Conservation (phyloP, 2,888 invertebrate genomes). For the Endomychus coccineus region DNA sequence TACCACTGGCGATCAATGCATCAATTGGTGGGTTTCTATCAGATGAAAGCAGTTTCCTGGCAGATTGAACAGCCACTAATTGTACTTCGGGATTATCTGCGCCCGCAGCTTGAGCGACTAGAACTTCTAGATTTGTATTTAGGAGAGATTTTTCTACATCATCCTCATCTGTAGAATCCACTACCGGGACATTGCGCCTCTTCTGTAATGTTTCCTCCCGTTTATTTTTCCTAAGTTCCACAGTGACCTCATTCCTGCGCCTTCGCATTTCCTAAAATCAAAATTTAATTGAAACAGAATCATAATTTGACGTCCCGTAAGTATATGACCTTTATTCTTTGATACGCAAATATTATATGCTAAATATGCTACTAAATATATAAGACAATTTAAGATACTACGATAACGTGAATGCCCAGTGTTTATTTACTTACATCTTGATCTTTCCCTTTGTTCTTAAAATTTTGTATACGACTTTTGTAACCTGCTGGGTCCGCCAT, state of each 20-base stretch:
- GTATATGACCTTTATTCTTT: no score
- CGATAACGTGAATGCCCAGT: constrained; percentile 2
- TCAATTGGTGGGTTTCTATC: constrained; percentile 99
- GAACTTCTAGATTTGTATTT: constrained; percentile 66
- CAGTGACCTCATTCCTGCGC: constrained; percentile 91
- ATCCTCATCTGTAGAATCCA: constrained; percentile 78
- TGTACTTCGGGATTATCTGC: constrained; percentile 72
- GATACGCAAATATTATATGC: no score
- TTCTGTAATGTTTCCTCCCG: constrained; percentile 94
- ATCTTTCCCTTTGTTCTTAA: constrained; percentile 99
- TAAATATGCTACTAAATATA: neutral
- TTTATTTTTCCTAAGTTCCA: constrained; percentile 96
- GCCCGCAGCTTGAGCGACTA: constrained; percentile 82
- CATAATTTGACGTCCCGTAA: no score
- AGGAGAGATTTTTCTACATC: constrained; percentile 64
- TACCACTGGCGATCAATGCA: constrained; percentile 86
- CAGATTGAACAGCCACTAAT: constrained; percentile 87
- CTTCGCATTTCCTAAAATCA: constrained; percentile 93
- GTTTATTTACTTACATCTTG: constrained; percentile 87
- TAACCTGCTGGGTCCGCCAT: constrained; percentile 59
- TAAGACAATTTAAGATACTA: neutral
- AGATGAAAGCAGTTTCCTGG: constrained; percentile 90
- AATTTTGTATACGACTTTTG: constrained; percentile 85
- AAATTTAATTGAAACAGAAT: constrained; percentile 7
- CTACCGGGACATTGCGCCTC: constrained; percentile 86